Base-by-base conservation (phyloP, 2,797 vertebrate species). In the Gallinago solitaria region DNA sequence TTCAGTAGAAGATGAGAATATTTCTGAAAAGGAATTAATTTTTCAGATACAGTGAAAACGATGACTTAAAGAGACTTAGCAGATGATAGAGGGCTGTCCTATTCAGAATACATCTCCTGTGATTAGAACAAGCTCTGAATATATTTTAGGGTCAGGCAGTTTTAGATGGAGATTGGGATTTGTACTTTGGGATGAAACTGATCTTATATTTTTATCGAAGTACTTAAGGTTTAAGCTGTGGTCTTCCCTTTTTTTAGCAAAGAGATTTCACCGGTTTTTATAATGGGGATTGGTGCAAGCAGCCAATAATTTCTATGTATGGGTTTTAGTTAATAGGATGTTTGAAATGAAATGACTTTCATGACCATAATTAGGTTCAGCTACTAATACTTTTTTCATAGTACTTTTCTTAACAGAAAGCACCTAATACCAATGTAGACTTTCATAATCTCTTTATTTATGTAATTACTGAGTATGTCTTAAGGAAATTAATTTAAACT, bases 11-110 rank as follows among this genome's bases (percentile, higher is more conserved):
- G 97, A 98, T 97, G 98, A 98, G 97, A 98, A 96, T 97, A 98
- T 98, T 98, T 98, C 96, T 98, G 97, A 98, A 98, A 98, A 98
- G 97, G 97, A 98, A 98, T 98, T 98, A 98, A 98, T 98, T 98
- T 98, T 98, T 98, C 97, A 97, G 97, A 98, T 97, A 96, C 93
- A 94, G 97, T 95, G 96, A 97, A 97, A 98, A 97, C 79, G 97
- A 96, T 97, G 97, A 97, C 97, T 98, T 97, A 97, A 93, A 95
- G 97, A 95, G 97, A 97, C 97, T 97, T 97, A 97, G 95, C 96
- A 90, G 87, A 91, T 97, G 96, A 91, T 79, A 96, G 93, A 97
- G 96, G 92, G 87, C 57, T 96, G 94, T 97, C 95, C 95, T 96
- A 93, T 97, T 95, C 94, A 93, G 95, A 96, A 94, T 91, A 91